Evolutionary conservation across 2,888 invertebrate species (phyloP).

Genomic region (Drosophila yooni): DNA sequence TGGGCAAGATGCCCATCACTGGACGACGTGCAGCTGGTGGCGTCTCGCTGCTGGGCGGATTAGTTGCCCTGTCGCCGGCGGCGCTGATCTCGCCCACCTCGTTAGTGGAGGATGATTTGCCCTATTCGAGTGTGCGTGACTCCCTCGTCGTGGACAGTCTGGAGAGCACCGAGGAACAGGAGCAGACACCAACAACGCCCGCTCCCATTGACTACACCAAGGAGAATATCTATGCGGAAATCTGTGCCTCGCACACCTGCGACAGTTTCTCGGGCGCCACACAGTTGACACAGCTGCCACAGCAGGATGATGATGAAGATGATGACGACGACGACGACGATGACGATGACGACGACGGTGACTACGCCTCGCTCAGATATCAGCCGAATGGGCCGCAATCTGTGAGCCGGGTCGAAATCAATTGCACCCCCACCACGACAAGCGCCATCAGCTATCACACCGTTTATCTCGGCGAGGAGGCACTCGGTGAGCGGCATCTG

Average conservation of each 20-base stretch:
- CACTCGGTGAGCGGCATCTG: conserved; percentile 73
- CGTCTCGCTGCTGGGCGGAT: conserved; percentile 71
- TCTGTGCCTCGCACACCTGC: conserved; percentile 85
- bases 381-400: conserved; percentile 70
- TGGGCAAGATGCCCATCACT: conserved; percentile 76
- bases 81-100: conserved; percentile 66
- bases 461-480: conserved; percentile 80
- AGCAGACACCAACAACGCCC: conserved; percentile 43
- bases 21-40: conserved; percentile 81
- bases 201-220: conserved; percentile 83
- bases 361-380: conserved; percentile 80
- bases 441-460: conserved; percentile 83
- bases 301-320: conserved; percentile 51
- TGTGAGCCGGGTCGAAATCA: conserved; percentile 84
- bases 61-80: conserved; percentile 47
- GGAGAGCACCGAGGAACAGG: conserved; percentile 56
- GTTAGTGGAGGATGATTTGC: conserved; percentile 87
- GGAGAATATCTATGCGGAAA: conserved; percentile 90
- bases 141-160: conserved; percentile 86
- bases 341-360: conserved; percentile 74
- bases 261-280: conserved; percentile 71
- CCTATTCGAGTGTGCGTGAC: conserved; percentile 90
- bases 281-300: conserved; percentile 60
- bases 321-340: conserved; percentile 53
- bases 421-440: conserved; percentile 70